A percentile compares a stretch with the other conserved stretches of the same genome.
These are phyloP conservation scores for Pachypanchax playfairii DNA, from an alignment of 2,113 vertebrate genomes.

Conservation along the genomic window DNA sequence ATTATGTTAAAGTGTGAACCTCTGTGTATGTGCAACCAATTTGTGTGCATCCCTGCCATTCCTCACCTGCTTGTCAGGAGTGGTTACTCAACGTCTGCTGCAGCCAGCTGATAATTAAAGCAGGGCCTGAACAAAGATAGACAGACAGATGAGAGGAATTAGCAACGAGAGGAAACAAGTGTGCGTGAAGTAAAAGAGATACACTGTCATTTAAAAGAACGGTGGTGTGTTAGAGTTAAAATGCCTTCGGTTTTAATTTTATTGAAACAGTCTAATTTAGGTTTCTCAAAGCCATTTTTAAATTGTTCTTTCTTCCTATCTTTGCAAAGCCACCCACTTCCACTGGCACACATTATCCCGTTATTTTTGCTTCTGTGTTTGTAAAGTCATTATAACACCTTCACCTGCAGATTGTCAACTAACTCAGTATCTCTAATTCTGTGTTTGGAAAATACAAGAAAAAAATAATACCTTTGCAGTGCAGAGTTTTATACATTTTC, in stretches of 20 bases:
- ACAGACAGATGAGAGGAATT: conserved; percentile 38
- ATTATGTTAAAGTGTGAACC: conserved; percentile 11
- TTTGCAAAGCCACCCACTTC: conserved; percentile 54
- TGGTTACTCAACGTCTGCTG: conserved; percentile 37
- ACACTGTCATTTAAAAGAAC: not conserved
- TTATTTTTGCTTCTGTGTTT: conserved; percentile 49
- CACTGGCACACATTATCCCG: conserved; percentile 31
- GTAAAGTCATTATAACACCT: conserved; percentile 5
- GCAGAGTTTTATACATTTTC: not conserved
- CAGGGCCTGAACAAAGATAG: conserved; percentile 25
- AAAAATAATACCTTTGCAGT: not conserved
- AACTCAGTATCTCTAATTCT: not conserved
- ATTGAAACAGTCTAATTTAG: conserved; percentile 23
- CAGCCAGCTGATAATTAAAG: conserved; percentile 61
- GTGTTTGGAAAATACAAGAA: not conserved
- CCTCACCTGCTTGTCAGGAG: conserved; percentile 61
- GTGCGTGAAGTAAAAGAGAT: conserved; percentile 38
- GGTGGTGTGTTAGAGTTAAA: not conserved
- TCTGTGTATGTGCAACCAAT: not conserved
- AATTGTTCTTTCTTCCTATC: not conserved
- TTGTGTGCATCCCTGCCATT: conserved; percentile 32
- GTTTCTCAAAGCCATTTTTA: conserved; percentile 6
- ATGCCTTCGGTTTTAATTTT: conserved; percentile 26
- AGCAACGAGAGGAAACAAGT: conserved; percentile 34
- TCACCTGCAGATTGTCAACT: conserved; percentile 38